Conservation (phyloP, 1,140 invertebrate species). For the Armadillidium nasatum region DNA sequence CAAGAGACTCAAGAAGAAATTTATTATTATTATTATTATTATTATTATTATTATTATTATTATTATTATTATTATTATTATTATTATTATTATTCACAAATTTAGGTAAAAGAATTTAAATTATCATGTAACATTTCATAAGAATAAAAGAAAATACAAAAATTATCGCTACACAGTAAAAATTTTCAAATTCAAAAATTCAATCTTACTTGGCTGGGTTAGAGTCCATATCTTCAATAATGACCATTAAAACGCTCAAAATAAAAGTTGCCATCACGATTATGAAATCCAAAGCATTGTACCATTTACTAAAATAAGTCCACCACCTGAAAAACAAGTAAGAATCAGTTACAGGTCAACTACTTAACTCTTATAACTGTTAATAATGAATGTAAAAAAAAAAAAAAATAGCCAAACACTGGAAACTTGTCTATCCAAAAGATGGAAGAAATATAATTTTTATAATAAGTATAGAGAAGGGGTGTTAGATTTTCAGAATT, state of each 20-base stretch:
- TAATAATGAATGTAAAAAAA: too few species aligned
- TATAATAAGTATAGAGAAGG: too few species aligned
- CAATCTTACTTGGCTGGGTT: slow-evolving; percentile 40
- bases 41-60: background rate
- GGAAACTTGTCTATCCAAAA: too few species aligned
- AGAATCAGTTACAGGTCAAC: background rate
- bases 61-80: background rate
- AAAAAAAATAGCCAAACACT: too few species aligned
- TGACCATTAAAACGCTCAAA: slow-evolving; percentile 50
- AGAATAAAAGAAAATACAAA: slow-evolving; percentile 45
- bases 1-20: slow-evolving; percentile 46
- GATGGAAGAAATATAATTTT: too few species aligned
- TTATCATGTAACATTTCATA: too few species aligned
- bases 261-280: slow-evolving; percentile 53
- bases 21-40: background rate
- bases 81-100: background rate
- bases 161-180: background rate
- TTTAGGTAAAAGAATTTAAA: too few species aligned
- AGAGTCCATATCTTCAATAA: slow-evolving; percentile 44
- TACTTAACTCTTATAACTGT: too few species aligned
- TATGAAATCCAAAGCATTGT: slow-evolving; percentile 53
- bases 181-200: background rate
- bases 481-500: too few species aligned
- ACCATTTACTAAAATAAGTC: slow-evolving; percentile 50
- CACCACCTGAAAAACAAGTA: slow-evolving; percentile 42